Percentiles rank a stretch among this genome's conserved stretches.
These are phyloP conservation scores for Drosophila emarginata DNA, from an alignment of 2,888 invertebrate genomes.

Conservation along the genomic window DNA sequence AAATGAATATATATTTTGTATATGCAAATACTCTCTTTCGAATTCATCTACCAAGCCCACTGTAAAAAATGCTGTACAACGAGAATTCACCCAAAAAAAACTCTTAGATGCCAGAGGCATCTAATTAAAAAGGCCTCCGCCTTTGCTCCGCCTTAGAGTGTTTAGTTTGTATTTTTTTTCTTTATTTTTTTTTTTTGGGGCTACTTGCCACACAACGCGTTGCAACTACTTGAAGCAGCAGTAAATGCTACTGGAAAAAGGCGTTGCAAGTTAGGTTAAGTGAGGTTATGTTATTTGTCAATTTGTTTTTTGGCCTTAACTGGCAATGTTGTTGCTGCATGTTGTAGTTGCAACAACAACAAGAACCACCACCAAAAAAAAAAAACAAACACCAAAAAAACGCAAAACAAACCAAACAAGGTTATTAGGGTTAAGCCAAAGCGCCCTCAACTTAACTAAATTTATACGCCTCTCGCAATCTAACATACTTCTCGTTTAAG, in stretches of 20 bases:
- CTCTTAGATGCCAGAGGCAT: conserved; percentile 43
- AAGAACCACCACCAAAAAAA: conserved; percentile 46
- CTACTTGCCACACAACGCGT: conserved; percentile 40
- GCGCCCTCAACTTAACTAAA: conserved; percentile 17
- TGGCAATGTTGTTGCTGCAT: conserved; percentile 44
- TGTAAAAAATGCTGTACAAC: conserved; percentile 33
- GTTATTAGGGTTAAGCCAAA: conserved; percentile 69
- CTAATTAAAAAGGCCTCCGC: conserved; percentile 62
- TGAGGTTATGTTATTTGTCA: conserved; percentile 78
- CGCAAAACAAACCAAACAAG: conserved; percentile 51
- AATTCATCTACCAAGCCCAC: conserved; percentile 14
- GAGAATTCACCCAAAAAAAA: conserved; percentile 33
- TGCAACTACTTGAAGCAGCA: conserved; percentile 13
- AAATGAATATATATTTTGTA: no score
- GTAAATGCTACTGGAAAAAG: conserved; percentile 67
- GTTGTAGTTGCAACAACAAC: conserved; percentile 26
- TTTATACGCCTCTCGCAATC: conserved; percentile 11
- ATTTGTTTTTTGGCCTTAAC: conserved; percentile 73
- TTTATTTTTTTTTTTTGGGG: neutral
- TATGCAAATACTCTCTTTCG: neutral
- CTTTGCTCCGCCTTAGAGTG: conserved; percentile 29
- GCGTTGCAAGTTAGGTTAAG: conserved; percentile 72
- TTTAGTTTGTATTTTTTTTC: neutral
- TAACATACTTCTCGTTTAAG: conserved; percentile 38
- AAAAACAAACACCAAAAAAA: conserved; percentile 38